Evolutionary conservation across 2,888 invertebrate species (phyloP).

Genomic region (Euclidia mi): DNA sequence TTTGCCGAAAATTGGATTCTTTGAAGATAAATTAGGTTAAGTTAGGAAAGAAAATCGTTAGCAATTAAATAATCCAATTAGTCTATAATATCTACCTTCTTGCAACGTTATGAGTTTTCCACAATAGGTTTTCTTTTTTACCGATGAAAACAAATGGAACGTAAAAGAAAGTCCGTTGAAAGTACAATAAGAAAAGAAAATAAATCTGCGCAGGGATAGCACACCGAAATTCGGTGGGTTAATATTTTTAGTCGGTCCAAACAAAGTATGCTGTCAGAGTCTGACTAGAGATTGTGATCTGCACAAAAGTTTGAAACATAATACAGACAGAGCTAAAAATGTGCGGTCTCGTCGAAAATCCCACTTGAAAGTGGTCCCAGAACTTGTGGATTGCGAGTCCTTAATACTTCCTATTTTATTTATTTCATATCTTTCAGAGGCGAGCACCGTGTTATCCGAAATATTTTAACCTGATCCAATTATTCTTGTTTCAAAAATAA

Average conservation of each 20-base stretch:
- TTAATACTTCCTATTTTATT: slow-evolving; percentile 46
- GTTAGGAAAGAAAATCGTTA: slow-evolving; percentile 26
- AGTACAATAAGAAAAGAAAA: slow-evolving; percentile 47
- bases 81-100: slow-evolving; percentile 26
- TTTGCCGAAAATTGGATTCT: neutral
- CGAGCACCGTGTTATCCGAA: slow-evolving; percentile 49
- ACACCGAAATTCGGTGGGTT: slow-evolving; percentile 49
- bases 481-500: slow-evolving; percentile 40
- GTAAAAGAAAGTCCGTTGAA: slow-evolving; percentile 32
- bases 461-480: slow-evolving; percentile 45
- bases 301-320: slow-evolving; percentile 78
- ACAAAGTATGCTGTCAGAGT: slow-evolving; percentile 75
- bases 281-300: slow-evolving; percentile 79
- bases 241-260: slow-evolving; percentile 36
- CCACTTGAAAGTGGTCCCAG: slow-evolving; percentile 80
- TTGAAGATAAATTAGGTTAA: slow-evolving; percentile 8
- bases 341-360: slow-evolving; percentile 72
- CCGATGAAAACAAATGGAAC: slow-evolving; percentile 22
- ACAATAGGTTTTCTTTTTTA: slow-evolving; percentile 29
- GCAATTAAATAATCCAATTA: slow-evolving; percentile 29
- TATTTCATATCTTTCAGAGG: slow-evolving; percentile 47
- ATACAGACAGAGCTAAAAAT: slow-evolving; percentile 71
- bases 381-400: slow-evolving; percentile 48
- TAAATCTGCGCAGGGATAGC: slow-evolving; percentile 48
- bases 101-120: slow-evolving; percentile 20